Percentiles rank a stretch among this genome's conserved stretches.
phyloP scores from a whole-genome alignment of 2,888 invertebrate species.

The Melitaea athalia region DNA sequence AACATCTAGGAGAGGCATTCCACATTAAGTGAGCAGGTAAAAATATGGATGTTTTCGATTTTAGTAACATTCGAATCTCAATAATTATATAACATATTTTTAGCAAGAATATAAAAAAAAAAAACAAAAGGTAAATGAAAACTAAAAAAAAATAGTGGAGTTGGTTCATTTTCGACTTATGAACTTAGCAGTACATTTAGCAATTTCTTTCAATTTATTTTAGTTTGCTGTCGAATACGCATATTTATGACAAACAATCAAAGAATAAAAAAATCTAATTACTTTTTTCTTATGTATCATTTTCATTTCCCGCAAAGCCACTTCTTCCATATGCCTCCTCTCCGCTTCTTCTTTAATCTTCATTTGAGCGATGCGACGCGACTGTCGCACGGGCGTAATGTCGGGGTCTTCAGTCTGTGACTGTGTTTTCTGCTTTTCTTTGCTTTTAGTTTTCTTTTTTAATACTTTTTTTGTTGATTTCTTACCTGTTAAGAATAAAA shows the following conservation, averaged over 20 bases:
- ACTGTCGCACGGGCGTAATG: slow-evolving; percentile 86
- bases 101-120: too few species aligned
- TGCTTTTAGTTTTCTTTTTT: slow-evolving; percentile 56
- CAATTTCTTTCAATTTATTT: too few species aligned
- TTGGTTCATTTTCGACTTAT: too few species aligned
- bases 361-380: slow-evolving; percentile 92
- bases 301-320: slow-evolving; percentile 85
- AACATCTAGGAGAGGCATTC: too few species aligned
- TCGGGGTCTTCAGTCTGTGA: slow-evolving; percentile 58
- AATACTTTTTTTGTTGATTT: slow-evolving; percentile 62
- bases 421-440: slow-evolving; percentile 47
- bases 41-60: too few species aligned
- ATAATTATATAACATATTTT: too few species aligned
- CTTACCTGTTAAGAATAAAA: slow-evolving; percentile 53
- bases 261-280: neutral
- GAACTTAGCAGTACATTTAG: too few species aligned
- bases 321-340: slow-evolving; percentile 87
- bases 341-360: slow-evolving; percentile 94
- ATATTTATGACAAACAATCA: neutral
- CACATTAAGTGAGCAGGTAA: too few species aligned
- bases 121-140: too few species aligned
- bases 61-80: too few species aligned
- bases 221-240: too few species aligned
- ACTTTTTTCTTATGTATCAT: slow-evolving; percentile 83
- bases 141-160: too few species aligned